A percentile compares a stretch with the other conserved stretches of the same genome.
Conservation (phyloP, 2,113 vertebrate species). For the Ptilorrhoa leucosticta region DNA sequence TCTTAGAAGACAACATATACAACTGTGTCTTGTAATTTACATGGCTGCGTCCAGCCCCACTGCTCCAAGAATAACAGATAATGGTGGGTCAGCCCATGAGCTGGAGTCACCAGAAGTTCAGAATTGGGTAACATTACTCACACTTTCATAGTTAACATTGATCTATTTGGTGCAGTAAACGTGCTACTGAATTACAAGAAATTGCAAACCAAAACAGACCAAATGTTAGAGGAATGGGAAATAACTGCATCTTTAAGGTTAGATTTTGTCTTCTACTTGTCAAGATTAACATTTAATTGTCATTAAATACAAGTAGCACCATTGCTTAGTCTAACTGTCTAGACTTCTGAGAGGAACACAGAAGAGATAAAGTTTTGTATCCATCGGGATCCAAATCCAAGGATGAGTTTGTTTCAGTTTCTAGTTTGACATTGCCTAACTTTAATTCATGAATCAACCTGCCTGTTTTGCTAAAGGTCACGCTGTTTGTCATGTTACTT, state of each 20-base stretch:
- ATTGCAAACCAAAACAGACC: neutral
- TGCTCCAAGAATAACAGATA: constrained; percentile 68
- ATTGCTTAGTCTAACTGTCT: neutral
- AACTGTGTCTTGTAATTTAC: constrained; percentile 68
- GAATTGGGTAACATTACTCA: constrained; percentile 15
- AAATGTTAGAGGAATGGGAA: neutral
- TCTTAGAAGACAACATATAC: constrained; percentile 48
- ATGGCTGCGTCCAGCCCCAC: neutral
- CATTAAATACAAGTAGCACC: neutral
- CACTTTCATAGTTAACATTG: neutral
- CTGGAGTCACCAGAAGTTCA: constrained; percentile 56
- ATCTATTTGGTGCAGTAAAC: neutral
- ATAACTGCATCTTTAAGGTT: neutral
- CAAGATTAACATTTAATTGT: neutral
- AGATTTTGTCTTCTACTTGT: neutral
- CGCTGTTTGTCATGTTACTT: neutral
- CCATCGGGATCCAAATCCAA: neutral
- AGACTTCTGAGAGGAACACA: neutral
- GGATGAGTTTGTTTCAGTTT: neutral
- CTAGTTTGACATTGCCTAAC: neutral
- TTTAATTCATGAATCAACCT: neutral
- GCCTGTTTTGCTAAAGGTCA: neutral
- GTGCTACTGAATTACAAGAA: neutral
- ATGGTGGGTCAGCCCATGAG: constrained; percentile 55
- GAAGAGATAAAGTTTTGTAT: neutral